Percentiles rank a stretch among this genome's conserved stretches.
Evolutionary conservation across 1,140 invertebrate species (phyloP).

Genomic region (Goniozus legneri): DNA sequence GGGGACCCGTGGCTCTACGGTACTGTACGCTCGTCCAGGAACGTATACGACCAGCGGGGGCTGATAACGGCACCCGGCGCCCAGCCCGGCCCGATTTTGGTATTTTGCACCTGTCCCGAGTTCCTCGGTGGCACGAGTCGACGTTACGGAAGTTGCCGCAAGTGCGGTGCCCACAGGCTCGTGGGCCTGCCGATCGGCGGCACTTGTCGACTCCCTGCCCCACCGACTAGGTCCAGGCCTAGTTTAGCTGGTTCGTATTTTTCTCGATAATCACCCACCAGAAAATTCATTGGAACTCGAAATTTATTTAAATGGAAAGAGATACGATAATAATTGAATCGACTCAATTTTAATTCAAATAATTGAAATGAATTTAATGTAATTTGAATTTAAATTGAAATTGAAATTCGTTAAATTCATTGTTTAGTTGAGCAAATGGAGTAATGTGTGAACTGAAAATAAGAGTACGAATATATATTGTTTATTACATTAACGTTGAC

Average conservation of each 20-base stretch:
- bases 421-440: too few species aligned
- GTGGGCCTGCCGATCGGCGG: slow-evolving; percentile 57
- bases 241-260: slow-evolving; percentile 43
- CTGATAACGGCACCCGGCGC: slow-evolving; percentile 26
- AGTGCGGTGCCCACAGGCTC: slow-evolving; percentile 74
- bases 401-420: too few species aligned
- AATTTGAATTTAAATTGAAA: slow-evolving; percentile 13
- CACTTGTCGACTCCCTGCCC: slow-evolving; percentile 58
- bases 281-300: background rate
- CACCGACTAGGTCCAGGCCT: slow-evolving; percentile 46
- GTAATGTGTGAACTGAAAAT: too few species aligned
- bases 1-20: slow-evolving; percentile 78
- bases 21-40: slow-evolving; percentile 62
- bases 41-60: slow-evolving; percentile 22
- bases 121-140: slow-evolving; percentile 71
- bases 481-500: too few species aligned
- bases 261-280: background rate
- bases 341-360: background rate
- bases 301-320: too few species aligned
- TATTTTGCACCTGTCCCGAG: slow-evolving; percentile 73
- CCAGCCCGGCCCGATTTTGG: slow-evolving; percentile 56
- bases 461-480: too few species aligned
- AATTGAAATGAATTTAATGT: background rate
- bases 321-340: background rate
- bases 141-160: slow-evolving; percentile 72